A percentile compares a stretch with the other conserved stretches of the same genome.
These are phyloP conservation scores for Spialia ferax DNA, from an alignment of 2,888 invertebrate genomes.

Conservation along the genomic window DNA sequence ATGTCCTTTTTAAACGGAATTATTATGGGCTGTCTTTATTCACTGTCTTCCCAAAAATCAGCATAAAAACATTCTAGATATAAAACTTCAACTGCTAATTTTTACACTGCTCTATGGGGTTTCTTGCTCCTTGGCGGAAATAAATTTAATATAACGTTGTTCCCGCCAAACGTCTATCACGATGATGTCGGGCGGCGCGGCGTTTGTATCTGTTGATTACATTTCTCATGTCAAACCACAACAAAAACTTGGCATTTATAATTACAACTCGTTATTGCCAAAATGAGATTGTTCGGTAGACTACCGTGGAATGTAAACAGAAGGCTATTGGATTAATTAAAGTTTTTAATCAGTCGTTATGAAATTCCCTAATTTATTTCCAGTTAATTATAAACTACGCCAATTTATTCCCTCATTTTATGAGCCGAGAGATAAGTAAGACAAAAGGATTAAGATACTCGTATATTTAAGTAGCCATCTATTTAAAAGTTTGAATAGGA, in stretches of 20 bases:
- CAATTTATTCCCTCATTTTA: slow-evolving; percentile 48
- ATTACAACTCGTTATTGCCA: slow-evolving; percentile 51
- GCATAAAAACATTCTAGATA: no score
- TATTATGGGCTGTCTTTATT: no score
- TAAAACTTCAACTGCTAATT: no score
- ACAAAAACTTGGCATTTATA: slow-evolving; percentile 51
- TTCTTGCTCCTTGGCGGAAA: no score
- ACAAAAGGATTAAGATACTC: slow-evolving; percentile 43
- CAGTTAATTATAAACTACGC: slow-evolving; percentile 50
- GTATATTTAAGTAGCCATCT: slow-evolving; percentile 38
- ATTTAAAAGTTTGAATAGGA: slow-evolving; percentile 29
- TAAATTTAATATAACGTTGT: slow-evolving; percentile 68
- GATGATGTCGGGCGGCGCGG: slow-evolving; percentile 62
- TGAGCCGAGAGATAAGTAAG: slow-evolving; percentile 36
- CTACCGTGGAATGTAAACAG: slow-evolving; percentile 48
- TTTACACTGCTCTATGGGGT: no score
- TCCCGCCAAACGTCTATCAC: slow-evolving; percentile 68
- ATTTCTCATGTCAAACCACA: slow-evolving; percentile 64
- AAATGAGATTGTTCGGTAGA: slow-evolving; percentile 47
- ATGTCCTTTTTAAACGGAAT: no score
- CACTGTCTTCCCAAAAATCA: no score
- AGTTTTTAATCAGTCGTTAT: slow-evolving; percentile 52
- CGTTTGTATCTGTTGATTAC: slow-evolving; percentile 68
- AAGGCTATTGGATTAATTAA: slow-evolving; percentile 51
- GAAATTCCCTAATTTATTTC: slow-evolving; percentile 51